Conservation (phyloP, 2,797 vertebrate genomes). For the Poecilia velifera region DNA sequence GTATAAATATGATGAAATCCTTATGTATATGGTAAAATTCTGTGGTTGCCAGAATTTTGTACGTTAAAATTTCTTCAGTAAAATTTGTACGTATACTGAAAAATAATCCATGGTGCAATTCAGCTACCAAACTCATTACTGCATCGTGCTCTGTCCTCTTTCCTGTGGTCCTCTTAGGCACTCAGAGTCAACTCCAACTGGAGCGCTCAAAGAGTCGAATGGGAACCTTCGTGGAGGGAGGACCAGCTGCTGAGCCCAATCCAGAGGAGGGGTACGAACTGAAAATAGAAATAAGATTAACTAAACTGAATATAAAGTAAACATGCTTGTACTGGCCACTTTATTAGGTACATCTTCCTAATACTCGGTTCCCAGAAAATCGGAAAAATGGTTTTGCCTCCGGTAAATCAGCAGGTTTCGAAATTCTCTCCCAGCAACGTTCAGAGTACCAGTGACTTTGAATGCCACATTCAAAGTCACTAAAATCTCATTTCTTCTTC, state of each 20-base stretch:
- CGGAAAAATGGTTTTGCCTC: not conserved
- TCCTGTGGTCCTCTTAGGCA: conserved; percentile 63
- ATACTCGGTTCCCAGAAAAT: not conserved
- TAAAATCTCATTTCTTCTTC: not conserved
- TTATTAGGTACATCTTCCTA: not conserved
- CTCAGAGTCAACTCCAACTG: conserved; percentile 80
- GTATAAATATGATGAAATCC: no score
- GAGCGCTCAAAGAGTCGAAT: conserved; percentile 80
- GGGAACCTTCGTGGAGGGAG: conserved; percentile 77
- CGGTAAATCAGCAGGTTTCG: not conserved
- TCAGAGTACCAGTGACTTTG: no score
- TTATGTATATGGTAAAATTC: no score
- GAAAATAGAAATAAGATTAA: not conserved
- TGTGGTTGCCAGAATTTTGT: no score
- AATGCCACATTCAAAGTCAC: not conserved
- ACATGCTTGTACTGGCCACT: not conserved
- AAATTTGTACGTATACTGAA: not conserved
- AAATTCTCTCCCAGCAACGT: not conserved
- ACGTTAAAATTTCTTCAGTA: not conserved
- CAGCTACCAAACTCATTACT: conserved; percentile 5
- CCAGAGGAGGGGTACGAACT: conserved; percentile 79
- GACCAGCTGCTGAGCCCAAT: conserved; percentile 57
- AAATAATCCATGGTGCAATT: not conserved
- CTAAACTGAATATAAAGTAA: not conserved
- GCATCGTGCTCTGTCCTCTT: conserved; percentile 6